A percentile compares a stretch with the other conserved stretches of the same genome.
Conservation (phyloP, 2,888 invertebrate genomes). For the Chloroclystis v-ata region DNA sequence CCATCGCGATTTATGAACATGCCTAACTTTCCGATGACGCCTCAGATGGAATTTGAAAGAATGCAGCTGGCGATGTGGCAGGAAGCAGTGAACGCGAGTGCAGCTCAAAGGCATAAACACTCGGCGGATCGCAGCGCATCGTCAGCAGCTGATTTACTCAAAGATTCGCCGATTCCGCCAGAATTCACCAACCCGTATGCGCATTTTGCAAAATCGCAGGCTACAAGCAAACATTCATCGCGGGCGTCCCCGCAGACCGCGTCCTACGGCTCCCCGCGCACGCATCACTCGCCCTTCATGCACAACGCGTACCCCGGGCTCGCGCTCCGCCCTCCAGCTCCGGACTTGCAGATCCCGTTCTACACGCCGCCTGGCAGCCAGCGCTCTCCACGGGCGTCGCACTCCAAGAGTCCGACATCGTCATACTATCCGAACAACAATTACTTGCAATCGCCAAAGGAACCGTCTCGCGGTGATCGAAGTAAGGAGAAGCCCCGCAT, state of each 20-base stretch:
- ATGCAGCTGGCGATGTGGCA: conserved; percentile 83
- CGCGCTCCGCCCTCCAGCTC: conserved; percentile 55
- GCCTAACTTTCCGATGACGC: conserved; percentile 61
- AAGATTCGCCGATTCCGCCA: conserved; percentile 51
- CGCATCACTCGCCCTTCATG: conserved; percentile 55
- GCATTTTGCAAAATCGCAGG: conserved; percentile 59
- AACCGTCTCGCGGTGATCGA: conserved; percentile 53
- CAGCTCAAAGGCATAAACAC: conserved; percentile 29
- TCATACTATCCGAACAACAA: conserved; percentile 69
- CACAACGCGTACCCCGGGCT: conserved; percentile 65
- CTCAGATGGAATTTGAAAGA: conserved; percentile 72
- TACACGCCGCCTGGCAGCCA: conserved; percentile 64
- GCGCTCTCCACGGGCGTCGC: conserved; percentile 11
- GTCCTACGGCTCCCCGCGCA: conserved; percentile 57
- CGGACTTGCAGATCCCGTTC: conserved; percentile 64
- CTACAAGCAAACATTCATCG: conserved; percentile 54
- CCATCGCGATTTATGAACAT: conserved; percentile 64
- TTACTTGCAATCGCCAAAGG: conserved; percentile 62
- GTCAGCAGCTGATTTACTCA: conserved; percentile 46
- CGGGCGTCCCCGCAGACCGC: conserved; percentile 66
- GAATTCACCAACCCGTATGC: conserved; percentile 68
- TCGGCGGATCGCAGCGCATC: conserved; percentile 38
- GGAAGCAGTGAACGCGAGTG: conserved; percentile 79
- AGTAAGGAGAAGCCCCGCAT: conserved; percentile 75
- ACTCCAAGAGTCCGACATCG: conserved; percentile 53